Evolutionary conservation across 1,140 invertebrate species (phyloP), one percentile per base, ranked within the genome.

Genomic region (Drosophila azteca): DNA sequence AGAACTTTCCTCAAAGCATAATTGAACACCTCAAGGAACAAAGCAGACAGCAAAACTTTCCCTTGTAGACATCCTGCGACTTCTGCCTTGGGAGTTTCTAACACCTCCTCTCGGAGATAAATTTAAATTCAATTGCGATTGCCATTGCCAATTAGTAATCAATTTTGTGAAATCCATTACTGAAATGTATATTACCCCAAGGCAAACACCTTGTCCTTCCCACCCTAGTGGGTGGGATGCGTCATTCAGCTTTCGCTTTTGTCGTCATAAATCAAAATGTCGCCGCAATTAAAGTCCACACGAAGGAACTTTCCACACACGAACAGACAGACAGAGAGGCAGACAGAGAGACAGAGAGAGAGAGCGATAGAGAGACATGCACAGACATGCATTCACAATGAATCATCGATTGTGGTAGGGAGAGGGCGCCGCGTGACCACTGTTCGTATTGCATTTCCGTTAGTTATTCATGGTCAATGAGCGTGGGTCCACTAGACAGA

Each of bases 381-480:
- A 46, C 24, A 55, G 11, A 54, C 54, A 43, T 22, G 24, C 41
- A 39, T 24, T 22, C 20, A 63, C 52, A 46, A 68, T 54, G 58
- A 79, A 58, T 66, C 62, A 73, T 55, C 35, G 76, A 66, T 51
- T 79, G 57, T 26, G n/a, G 9, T 13, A 13, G 17, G 43, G 22
- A 2, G 11, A 26, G 15, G 11, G n/a, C 9, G 35, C 35, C n/a
- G 52, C 52, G 55, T 55, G 39, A 81, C 67, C 73, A 15, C 64
- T 57, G 55, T 75, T 61, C 73, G 64, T 59, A 72, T 68, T 87
- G 81, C 77, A 78, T 81, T 81, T 87, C 82, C 74, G 78, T 63
- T 78, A 64, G 61, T 61, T 87, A 78, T 85, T 87, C 81, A 85
- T 78, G 74, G 82, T 78, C 81, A 82, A 75, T 87, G 63, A 74